Conservation (phyloP, 1,140 invertebrate species). For the Trichonephila inaurata region DNA sequence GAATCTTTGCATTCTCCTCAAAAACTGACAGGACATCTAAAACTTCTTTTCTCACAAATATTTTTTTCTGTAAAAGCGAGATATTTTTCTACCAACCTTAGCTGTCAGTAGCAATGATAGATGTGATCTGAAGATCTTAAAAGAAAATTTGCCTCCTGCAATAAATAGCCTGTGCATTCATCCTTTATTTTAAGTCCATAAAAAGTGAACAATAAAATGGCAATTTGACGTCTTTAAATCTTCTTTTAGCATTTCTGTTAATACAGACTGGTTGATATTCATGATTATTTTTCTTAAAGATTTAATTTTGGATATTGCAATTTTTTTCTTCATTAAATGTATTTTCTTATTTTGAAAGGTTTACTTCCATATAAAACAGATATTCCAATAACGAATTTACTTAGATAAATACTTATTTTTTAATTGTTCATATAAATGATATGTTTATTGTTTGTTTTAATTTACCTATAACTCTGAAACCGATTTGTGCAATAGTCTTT, state of each 20-base stretch:
- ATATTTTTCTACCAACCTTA: slow-evolving; percentile 44
- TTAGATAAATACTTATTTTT: too few species aligned
- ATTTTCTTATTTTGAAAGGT: not conserved
- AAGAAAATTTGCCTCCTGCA: slow-evolving; percentile 56
- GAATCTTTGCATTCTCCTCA: slow-evolving; percentile 42
- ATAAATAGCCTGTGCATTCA: slow-evolving; percentile 49
- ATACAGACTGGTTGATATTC: not conserved
- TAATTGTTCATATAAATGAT: too few species aligned
- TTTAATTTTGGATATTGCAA: not conserved
- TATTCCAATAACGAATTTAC: too few species aligned
- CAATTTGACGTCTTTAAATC: slow-evolving; percentile 63
- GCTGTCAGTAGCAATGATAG: slow-evolving; percentile 67
- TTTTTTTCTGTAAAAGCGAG: not conserved
- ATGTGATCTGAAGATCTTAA: slow-evolving; percentile 63
- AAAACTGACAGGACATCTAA: slow-evolving; percentile 47
- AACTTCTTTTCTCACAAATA: not conserved
- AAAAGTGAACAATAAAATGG: slow-evolving; percentile 61
- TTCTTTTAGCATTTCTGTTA: not conserved
- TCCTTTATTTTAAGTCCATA: slow-evolving; percentile 42
- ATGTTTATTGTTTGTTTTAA: too few species aligned
- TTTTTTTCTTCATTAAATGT: not conserved
- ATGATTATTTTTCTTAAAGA: not conserved
- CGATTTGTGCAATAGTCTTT: too few species aligned
- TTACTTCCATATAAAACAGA: too few species aligned
- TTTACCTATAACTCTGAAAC: too few species aligned